These are phyloP conservation scores for Tiliacea aurago DNA, from an alignment of 2,888 invertebrate species.

Conservation along the genomic window DNA sequence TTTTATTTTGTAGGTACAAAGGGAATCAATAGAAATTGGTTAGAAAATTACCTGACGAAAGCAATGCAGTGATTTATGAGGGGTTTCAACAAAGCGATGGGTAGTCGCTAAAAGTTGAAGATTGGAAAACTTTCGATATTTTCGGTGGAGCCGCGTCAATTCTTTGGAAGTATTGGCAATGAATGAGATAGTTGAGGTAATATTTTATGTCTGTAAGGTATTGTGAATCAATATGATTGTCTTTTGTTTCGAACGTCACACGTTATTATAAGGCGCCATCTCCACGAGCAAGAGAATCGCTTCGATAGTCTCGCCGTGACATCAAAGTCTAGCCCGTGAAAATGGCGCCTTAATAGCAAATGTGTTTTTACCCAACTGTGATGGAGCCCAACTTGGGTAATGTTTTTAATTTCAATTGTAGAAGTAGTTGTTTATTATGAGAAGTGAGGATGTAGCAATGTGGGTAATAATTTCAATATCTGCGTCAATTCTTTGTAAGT, in stretches of 20 bases:
- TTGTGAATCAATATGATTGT: too few relatives aligned
- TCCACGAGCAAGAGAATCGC: too few relatives aligned
- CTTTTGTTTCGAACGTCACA: conserved; percentile 6
- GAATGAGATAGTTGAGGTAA: conserved; percentile 11
- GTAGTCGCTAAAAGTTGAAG: conserved; percentile 44
- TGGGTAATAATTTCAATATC: too few relatives aligned
- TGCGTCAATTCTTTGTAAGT: too few relatives aligned
- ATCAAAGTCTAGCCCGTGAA: too few relatives aligned
- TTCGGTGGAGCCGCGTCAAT: conserved; percentile 40
- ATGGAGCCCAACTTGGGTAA: background rate
- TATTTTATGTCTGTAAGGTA: background rate
- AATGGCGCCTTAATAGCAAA: too few relatives aligned
- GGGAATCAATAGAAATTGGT: conserved; percentile 8
- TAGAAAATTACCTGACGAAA: conserved; percentile 46
- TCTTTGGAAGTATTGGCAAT: conserved; percentile 35
- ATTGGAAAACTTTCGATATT: conserved; percentile 59
- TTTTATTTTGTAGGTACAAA: background rate
- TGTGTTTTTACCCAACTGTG: background rate
- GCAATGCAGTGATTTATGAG: conserved; percentile 45
- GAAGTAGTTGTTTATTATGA: too few relatives aligned
- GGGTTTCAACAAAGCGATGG: conserved; percentile 34
- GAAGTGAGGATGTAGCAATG: too few relatives aligned
- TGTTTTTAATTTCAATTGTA: too few relatives aligned
- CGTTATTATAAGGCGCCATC: background rate
- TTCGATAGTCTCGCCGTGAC: too few relatives aligned